These are phyloP conservation scores for Hippoglossus hippoglossus DNA, from an alignment of 2,797 vertebrate genomes.

Conservation along the genomic window DNA sequence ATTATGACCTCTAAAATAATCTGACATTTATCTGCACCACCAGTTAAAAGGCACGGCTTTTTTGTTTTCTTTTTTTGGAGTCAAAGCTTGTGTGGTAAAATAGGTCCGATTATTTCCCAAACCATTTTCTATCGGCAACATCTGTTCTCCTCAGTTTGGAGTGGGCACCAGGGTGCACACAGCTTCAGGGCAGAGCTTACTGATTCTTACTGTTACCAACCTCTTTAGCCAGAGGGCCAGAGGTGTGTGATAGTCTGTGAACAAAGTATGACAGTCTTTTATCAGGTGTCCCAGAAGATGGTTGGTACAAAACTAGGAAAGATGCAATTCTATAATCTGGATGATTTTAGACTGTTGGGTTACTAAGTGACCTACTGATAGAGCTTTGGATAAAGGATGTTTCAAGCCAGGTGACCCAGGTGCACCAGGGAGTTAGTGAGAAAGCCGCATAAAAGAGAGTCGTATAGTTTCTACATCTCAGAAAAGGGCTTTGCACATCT, in stretches of 20 bases:
- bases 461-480: constrained; percentile 4
- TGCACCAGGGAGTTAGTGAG: not conserved
- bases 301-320: constrained; percentile 18
- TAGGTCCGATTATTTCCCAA: constrained; percentile 52
- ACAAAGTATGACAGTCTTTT: constrained; percentile 35
- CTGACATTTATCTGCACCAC: not conserved
- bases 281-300: constrained; percentile 4
- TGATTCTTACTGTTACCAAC: constrained; percentile 46
- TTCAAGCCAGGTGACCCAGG: constrained; percentile 1
- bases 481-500: not conserved
- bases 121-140: constrained; percentile 43
- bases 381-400: constrained; percentile 3
- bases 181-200: constrained; percentile 49
- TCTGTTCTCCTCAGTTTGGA: constrained; percentile 40
- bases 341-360: not conserved
- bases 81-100: constrained; percentile 28
- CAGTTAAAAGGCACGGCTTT: constrained; percentile 10
- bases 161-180: constrained; percentile 34
- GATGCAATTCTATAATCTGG: constrained; percentile 12
- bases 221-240: constrained; percentile 51
- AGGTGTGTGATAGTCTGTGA: constrained; percentile 43
- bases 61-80: not conserved
- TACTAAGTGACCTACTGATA: not conserved
- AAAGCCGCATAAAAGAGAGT: not conserved
- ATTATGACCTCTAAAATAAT: constrained; percentile 5